Evolutionary conservation across 2,113 vertebrate genomes (phyloP).

Genomic region (Urocynchramus pylzowi): DNA sequence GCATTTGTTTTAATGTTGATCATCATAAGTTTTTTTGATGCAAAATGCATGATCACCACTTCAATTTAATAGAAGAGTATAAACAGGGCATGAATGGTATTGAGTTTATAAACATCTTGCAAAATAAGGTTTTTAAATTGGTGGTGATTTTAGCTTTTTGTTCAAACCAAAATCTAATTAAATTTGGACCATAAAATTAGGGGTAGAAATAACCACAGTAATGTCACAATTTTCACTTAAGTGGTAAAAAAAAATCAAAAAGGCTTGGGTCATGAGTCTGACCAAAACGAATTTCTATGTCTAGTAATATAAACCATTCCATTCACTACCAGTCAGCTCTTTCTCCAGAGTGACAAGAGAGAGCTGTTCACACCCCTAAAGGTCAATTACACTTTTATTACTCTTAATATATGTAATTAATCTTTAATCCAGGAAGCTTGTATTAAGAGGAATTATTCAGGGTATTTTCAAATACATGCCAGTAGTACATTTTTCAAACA

Average conservation of each 20-base stretch:
- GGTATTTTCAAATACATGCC: not conserved
- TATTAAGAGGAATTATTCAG: not conserved
- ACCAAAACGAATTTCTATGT: not conserved
- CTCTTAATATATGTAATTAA: not conserved
- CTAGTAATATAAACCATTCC: not conserved
- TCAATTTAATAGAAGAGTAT: not conserved
- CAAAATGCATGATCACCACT: not conserved
- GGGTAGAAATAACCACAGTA: not conserved
- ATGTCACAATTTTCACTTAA: not conserved
- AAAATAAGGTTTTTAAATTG: not conserved
- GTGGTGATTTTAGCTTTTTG: not conserved
- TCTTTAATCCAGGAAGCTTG: not conserved
- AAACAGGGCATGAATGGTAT: not conserved
- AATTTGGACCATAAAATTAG: not conserved
- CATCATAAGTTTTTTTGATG: not conserved
- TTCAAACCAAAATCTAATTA: not conserved
- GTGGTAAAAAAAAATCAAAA: not conserved
- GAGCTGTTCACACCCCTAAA: not conserved
- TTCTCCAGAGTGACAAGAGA: not conserved
- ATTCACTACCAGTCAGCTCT: not conserved
- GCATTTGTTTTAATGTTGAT: not conserved
- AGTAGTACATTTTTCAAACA: slow-evolving; percentile 17
- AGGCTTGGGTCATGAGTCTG: not conserved
- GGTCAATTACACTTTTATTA: not conserved
- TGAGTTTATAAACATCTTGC: not conserved